phyloP scores from a whole-genome alignment of 1,140 invertebrate genomes.

The Drosophila albomicans region DNA sequence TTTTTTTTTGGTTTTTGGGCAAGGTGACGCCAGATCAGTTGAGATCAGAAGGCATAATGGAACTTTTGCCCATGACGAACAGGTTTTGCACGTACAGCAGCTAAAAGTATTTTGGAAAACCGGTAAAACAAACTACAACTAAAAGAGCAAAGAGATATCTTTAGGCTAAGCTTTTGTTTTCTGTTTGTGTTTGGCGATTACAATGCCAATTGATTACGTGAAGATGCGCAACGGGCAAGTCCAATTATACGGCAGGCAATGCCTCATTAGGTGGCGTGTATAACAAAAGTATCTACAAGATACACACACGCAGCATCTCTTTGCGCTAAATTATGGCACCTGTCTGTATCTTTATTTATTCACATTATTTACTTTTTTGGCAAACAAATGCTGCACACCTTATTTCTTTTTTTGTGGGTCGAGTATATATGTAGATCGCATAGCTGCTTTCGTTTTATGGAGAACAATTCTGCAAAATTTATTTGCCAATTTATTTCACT shows the following conservation, averaged over 20 bases:
- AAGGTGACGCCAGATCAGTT: slow-evolving; percentile 10
- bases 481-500: slow-evolving; percentile 10
- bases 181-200: slow-evolving; percentile 1
- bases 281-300: slow-evolving; percentile 18
- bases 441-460: slow-evolving; percentile 27
- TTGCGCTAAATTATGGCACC: not conserved
- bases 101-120: slow-evolving; percentile 31
- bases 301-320: not conserved
- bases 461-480: slow-evolving; percentile 19
- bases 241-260: not conserved
- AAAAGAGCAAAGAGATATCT: slow-evolving; percentile 17
- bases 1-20: slow-evolving; percentile 1
- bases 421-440: slow-evolving; percentile 7
- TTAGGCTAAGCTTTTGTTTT: slow-evolving; percentile 7
- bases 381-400: slow-evolving; percentile 33
- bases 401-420: too few species aligned
- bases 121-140: slow-evolving; percentile 41
- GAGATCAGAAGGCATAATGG: slow-evolving; percentile 17
- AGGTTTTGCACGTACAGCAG: slow-evolving; percentile 35
- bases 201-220: slow-evolving; percentile 27
- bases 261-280: not conserved
- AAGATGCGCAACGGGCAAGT: slow-evolving; percentile 1
- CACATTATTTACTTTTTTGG: slow-evolving; percentile 10
- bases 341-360: slow-evolving; percentile 2
- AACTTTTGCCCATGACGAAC: slow-evolving; percentile 37